These are phyloP conservation scores for Pseudococcus viburni DNA, from an alignment of 2,888 invertebrate genomes.

Conservation along the genomic window DNA sequence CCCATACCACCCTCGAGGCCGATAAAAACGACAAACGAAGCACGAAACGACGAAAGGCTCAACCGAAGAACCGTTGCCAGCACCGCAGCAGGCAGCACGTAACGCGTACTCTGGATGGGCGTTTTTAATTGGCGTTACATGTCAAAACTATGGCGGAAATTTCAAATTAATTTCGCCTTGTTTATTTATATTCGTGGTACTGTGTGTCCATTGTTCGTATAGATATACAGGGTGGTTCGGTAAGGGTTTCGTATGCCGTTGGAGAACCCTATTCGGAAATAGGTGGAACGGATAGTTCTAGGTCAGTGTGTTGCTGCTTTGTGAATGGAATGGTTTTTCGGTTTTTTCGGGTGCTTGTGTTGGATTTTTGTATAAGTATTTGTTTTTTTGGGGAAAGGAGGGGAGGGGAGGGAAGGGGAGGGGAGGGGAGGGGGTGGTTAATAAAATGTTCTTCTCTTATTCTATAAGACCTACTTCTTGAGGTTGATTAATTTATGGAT, in stretches of 20 bases:
- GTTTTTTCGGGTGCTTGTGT: no score
- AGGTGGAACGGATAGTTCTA: background rate
- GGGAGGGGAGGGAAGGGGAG: no score
- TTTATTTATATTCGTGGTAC: background rate
- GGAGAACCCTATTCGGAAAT: background rate
- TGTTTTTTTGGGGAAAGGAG: no score
- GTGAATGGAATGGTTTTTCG: no score
- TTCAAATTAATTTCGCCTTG: conserved; percentile 41
- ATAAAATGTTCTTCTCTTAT: no score
- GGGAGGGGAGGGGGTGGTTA: no score
- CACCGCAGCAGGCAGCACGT: background rate
- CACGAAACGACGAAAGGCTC: background rate
- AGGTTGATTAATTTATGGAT: no score
- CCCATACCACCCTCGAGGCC: background rate
- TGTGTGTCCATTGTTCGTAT: background rate
- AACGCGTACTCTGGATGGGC: background rate
- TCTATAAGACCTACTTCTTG: no score
- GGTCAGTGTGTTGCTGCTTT: no score
- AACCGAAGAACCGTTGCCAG: background rate
- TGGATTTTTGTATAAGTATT: no score
- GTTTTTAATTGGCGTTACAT: conserved; percentile 40
- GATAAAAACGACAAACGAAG: background rate
- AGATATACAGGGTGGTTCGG: background rate
- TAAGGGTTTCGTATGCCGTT: background rate
- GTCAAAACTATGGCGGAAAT: conserved; percentile 24